Conservation (phyloP, 2,113 vertebrate species). For the Lamprotornis superbus region DNA sequence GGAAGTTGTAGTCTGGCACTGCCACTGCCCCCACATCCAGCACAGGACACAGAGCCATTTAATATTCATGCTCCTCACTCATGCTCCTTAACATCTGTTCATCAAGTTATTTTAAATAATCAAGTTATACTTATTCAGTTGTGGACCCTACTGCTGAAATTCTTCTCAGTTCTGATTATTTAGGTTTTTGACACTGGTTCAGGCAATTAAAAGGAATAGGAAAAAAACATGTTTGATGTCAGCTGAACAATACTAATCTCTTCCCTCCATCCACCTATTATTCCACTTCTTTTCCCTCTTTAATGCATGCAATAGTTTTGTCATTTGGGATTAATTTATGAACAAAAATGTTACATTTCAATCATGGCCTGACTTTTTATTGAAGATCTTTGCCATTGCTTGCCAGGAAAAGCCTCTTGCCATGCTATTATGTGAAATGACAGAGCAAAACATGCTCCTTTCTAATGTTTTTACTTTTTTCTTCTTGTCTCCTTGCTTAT, state of each 20-base stretch:
- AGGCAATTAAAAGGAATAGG: background rate
- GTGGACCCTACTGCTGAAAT: background rate
- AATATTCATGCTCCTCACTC: background rate
- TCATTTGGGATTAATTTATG: background rate
- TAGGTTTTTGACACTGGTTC: background rate
- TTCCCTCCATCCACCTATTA: background rate
- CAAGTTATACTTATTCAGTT: background rate
- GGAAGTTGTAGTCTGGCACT: background rate
- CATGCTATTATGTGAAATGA: background rate
- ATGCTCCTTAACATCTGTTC: background rate
- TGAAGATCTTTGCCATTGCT: background rate
- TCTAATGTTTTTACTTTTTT: background rate
- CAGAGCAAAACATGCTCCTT: background rate
- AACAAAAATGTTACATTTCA: background rate
- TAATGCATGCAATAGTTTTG: background rate
- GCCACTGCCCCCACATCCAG: accelerated
- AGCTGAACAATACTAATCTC: background rate
- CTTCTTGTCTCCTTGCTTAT: background rate
- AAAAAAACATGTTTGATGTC: background rate
- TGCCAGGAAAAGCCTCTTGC: background rate
- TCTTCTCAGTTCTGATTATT: background rate
- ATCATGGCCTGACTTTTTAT: background rate
- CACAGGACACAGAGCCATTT: background rate
- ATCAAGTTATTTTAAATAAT: background rate
- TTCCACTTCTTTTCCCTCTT: background rate